Evolutionary conservation across 1,140 invertebrate species (phyloP), one percentile per base, ranked within the genome.

Genomic region (Pemphigus obesinymphae): DNA sequence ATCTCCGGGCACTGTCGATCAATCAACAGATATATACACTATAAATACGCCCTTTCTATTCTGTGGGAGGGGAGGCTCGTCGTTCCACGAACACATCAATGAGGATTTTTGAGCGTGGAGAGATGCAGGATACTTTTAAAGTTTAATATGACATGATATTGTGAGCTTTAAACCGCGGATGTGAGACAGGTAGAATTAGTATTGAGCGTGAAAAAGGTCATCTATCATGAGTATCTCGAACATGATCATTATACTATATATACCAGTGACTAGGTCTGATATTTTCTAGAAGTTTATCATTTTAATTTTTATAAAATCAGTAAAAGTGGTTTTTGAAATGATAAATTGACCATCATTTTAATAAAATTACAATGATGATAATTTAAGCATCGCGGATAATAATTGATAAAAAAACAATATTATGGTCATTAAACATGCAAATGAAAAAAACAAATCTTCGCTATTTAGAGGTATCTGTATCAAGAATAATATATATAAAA

Each of bases 91-190:
- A 31, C 31, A 50, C 50, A 58, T 26, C 34, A 55, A 40, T 40
- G 53, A 23, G 13, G 10, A 55, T 78, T 34, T 78, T 55, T 55
- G 37, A 40, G n/a, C n/a, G n/a, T n/a, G n/a, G n/a, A n/a, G 31
- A 1, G 7, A 61, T 34, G 29, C 34, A 7, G 61, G n/a, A 78
- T 40, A 78, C 34, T 78, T 78, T 78, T 37, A 78, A 58, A 78
- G 75, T 78, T 78, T 78, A 78, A 78, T 78, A 78, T 58, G 48
- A 78, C 53, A 53, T 53, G 31, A 58, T 55, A 78, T 78, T 78
- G 48, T 78, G 48, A 58, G 50, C 31, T 58, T 78, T 58, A 23
- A 1, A n/a, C n/a, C 10, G 13, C 43, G 13, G 8, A 45, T 11
- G 43, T 3, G n/a, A 26, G n/a, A 40, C 31, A 78, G 75, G 75